phyloP scores from a whole-genome alignment of 2,797 vertebrate species.

The Aulostomus chinensis region DNA sequence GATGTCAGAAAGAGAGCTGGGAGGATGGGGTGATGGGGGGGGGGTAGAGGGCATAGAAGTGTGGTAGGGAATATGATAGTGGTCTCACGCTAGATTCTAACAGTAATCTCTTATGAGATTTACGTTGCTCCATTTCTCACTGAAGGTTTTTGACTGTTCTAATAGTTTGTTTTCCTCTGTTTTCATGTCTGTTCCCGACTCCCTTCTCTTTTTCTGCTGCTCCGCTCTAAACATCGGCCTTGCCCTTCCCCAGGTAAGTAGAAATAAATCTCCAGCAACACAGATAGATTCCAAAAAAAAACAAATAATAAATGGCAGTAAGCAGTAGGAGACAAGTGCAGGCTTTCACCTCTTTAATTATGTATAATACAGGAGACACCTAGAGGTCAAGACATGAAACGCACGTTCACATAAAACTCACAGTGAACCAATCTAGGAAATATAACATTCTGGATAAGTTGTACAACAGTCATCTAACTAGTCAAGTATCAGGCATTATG shows the following conservation, averaged over 20 bases:
- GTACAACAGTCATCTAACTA: too few relatives aligned
- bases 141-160: conserved; percentile 21
- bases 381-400: too few relatives aligned
- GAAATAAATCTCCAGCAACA: not conserved
- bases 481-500: too few relatives aligned
- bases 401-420: too few relatives aligned
- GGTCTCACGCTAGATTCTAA: conserved; percentile 34
- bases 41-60: conserved; percentile 32
- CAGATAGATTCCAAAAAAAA: not conserved
- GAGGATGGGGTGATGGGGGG: conserved; percentile 47
- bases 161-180: conserved; percentile 21
- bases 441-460: too few relatives aligned
- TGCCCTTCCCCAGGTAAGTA: conserved; percentile 68
- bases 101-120: conserved; percentile 16
- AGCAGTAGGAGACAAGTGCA: too few relatives aligned
- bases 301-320: not conserved
- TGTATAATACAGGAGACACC: too few relatives aligned
- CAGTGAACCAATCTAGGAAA: too few relatives aligned
- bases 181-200: conserved; percentile 30
- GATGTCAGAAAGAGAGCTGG: conserved; percentile 74
- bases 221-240: not conserved
- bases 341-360: too few relatives aligned
- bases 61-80: conserved; percentile 44
- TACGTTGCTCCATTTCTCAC: not conserved
- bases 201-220: conserved; percentile 11